Conservation (phyloP, 2,113 vertebrate genomes). For the Marmota monax region DNA sequence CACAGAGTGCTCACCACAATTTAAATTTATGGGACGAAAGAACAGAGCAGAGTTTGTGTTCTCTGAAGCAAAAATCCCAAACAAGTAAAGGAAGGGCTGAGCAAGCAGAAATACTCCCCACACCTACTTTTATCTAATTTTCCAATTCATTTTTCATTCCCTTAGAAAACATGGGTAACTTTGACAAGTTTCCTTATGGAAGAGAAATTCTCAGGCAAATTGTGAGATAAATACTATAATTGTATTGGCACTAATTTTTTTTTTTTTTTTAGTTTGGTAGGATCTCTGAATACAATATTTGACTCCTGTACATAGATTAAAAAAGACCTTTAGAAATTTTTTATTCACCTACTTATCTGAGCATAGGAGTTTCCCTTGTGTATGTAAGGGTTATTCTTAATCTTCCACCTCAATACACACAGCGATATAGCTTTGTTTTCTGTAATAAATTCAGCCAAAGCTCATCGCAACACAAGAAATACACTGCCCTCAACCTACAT, state of each 20-base stretch:
- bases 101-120: neutral
- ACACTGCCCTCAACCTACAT: neutral
- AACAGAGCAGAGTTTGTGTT: neutral
- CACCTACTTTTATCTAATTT: neutral
- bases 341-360: neutral
- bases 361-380: neutral
- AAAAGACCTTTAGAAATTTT: neutral
- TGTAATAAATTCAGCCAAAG: neutral
- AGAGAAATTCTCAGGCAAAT: neutral
- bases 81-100: neutral
- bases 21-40: neutral
- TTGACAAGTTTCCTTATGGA: neutral
- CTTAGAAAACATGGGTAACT: neutral
- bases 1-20: neutral
- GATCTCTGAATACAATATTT: neutral
- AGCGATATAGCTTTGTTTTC: neutral
- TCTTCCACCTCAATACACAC: neutral
- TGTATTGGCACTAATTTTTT: neutral
- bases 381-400: neutral
- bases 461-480: neutral
- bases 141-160: neutral
- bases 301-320: neutral
- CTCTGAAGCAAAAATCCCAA: neutral
- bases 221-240: neutral
- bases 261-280: neutral